Conservation (phyloP, 2,113 vertebrate species). For the Sakesphorus luctuosus region DNA sequence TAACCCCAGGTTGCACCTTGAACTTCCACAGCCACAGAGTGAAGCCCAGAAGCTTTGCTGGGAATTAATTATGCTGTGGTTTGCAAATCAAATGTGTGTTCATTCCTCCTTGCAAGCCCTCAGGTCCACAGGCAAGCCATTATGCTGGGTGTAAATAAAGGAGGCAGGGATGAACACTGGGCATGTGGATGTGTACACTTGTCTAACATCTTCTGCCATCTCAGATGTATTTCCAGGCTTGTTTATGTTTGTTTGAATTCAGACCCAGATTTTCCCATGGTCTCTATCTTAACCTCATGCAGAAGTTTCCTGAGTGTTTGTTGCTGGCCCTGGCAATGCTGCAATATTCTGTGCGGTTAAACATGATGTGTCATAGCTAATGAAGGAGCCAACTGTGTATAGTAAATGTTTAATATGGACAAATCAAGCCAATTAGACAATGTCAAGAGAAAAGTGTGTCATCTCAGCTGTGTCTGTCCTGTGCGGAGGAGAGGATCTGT, state of each 20-base stretch:
- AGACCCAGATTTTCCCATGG: not conserved
- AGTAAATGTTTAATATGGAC: not conserved
- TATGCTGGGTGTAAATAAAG: not conserved
- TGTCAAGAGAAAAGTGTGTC: not conserved
- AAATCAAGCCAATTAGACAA: slow-evolving; percentile 9
- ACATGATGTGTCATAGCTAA: slow-evolving; percentile 3
- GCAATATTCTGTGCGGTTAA: not conserved
- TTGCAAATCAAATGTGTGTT: not conserved
- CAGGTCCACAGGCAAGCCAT: not conserved
- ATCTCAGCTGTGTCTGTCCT: not conserved
- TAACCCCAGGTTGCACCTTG: not conserved
- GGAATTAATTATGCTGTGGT: not conserved
- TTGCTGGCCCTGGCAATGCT: not conserved
- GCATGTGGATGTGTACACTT: not conserved
- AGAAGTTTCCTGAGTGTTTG: not conserved
- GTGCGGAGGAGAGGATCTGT: not conserved
- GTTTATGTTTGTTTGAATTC: not conserved
- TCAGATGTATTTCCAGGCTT: not conserved
- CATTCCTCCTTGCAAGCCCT: not conserved
- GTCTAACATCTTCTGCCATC: not conserved
- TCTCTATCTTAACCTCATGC: not conserved
- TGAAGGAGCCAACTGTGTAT: not conserved
- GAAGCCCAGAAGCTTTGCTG: not conserved
- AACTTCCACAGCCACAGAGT: not conserved
- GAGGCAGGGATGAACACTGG: not conserved